Conservation (phyloP, 2,113 vertebrate species). For the Pipa parva region DNA sequence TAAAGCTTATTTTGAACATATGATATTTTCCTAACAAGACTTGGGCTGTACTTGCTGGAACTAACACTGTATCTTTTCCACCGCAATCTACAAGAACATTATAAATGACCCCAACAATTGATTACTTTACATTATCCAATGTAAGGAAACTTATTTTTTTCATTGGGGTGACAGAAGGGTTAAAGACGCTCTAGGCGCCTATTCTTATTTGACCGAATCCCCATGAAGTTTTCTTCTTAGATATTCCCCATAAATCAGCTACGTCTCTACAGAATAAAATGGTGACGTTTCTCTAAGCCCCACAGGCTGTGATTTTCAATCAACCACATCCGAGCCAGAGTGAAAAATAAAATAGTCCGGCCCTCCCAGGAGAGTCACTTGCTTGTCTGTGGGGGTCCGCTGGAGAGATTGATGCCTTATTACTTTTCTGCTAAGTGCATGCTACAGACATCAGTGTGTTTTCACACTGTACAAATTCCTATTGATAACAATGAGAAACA, state of each 20-base stretch:
- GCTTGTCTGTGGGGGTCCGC: constrained; percentile 25
- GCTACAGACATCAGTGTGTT: constrained; percentile 17
- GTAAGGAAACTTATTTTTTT: too few relatives aligned
- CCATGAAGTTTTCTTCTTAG: constrained; percentile 21
- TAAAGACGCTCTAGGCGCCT: not conserved
- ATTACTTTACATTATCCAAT: too few relatives aligned
- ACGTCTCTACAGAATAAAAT: constrained; percentile 7
- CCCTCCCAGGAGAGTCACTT: constrained; percentile 17
- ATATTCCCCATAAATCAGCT: constrained; percentile 27
- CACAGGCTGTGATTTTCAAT: constrained; percentile 36
- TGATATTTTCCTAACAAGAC: too few relatives aligned
- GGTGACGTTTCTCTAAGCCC: constrained; percentile 16
- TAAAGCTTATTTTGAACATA: too few relatives aligned
- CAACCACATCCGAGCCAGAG: constrained; percentile 24
- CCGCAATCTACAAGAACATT: too few relatives aligned
- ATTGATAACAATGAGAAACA: constrained; percentile 18
- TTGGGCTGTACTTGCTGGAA: too few relatives aligned
- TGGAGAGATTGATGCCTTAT: constrained; percentile 34
- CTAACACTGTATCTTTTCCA: too few relatives aligned
- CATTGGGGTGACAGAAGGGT: constrained; percentile 7
- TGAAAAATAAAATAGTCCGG: constrained; percentile 29
- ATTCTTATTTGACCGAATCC: not conserved
- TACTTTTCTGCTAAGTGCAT: constrained; percentile 25
- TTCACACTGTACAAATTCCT: constrained; percentile 4
- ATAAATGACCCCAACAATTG: too few relatives aligned